These are phyloP conservation scores for Pelmatolapia mariae DNA, from an alignment of 2,113 vertebrate species.

Conservation along the genomic window DNA sequence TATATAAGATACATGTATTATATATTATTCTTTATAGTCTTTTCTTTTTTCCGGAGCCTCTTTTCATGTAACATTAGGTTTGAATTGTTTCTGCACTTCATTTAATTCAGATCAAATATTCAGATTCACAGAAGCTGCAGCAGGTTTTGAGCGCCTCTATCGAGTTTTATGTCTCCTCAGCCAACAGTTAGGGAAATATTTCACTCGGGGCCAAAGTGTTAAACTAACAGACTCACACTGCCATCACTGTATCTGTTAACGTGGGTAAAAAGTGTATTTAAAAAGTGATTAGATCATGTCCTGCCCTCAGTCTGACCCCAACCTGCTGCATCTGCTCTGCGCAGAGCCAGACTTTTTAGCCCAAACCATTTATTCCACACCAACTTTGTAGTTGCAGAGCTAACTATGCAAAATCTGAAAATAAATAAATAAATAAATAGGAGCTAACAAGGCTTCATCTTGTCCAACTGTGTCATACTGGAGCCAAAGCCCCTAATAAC, in stretches of 20 bases:
- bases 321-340: not conserved
- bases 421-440: not conserved
- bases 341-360: not conserved
- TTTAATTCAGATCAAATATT: not conserved
- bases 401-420: not conserved
- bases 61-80: not conserved
- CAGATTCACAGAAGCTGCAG: not conserved
- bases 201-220: not conserved
- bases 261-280: not conserved
- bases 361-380: not conserved
- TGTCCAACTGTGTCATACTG: conserved; percentile 8
- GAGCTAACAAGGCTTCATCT: conserved; percentile 23
- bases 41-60: not conserved
- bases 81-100: not conserved
- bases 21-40: not conserved
- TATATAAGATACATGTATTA: not conserved
- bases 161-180: not conserved
- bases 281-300: not conserved
- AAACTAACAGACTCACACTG: not conserved
- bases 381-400: not conserved
- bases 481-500: conserved; percentile 17
- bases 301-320: not conserved
- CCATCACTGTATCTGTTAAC: not conserved
- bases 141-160: not conserved
- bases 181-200: not conserved